Evolutionary conservation across 2,113 vertebrate genomes (phyloP), one percentile per base, ranked within the genome.

Genomic region (Polypterus bichir): DNA sequence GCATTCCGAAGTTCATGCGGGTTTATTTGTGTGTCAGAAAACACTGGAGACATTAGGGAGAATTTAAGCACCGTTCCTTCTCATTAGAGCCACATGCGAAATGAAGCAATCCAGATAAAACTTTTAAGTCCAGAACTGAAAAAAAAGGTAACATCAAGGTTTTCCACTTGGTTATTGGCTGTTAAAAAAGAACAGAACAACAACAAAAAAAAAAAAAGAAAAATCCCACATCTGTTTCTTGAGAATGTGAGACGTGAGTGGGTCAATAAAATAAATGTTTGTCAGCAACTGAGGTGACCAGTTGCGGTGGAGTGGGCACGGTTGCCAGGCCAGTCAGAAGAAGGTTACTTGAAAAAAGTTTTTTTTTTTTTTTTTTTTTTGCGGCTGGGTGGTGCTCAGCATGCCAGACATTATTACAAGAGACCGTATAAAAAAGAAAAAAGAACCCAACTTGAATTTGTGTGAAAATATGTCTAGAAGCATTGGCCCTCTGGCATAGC

Each of bases 251-350:
- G 60, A 66, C 56, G 48, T 54, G 46, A 47, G 45, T 46, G 47
- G 58, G 60, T 62, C 65, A 66, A 62, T 66, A 62, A 62, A 49
- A 53, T 4, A 52, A 54, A 57, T 57, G 60, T 66, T 62, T 61
- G 60, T 61, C 64, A 58, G 48, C 44, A 47, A n/a, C 27, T 62
- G 49, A 62, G 54, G 57, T 53, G 49, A 56, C 48, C 65, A 48
- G 55, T 59, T 56, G 60, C 49, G 61, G 61, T 62, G 7, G 10
- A 45, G 9, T 48, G 65, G 60, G 60, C 27, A 57, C 54, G 65
- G 61, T 54, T 49, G 47, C 57, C 56, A 55, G 49, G 59, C 59
- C 49, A 62, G 61, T 58, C 49, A 49, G 60, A 45, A 49, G 65
- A 66, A 59, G 56, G 64, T 62, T 62, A 61, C 45, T 44, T 57